Evolutionary conservation across 2,888 invertebrate genomes (phyloP), one percentile per base, ranked within the genome.

Genomic region (Eurois occulta): DNA sequence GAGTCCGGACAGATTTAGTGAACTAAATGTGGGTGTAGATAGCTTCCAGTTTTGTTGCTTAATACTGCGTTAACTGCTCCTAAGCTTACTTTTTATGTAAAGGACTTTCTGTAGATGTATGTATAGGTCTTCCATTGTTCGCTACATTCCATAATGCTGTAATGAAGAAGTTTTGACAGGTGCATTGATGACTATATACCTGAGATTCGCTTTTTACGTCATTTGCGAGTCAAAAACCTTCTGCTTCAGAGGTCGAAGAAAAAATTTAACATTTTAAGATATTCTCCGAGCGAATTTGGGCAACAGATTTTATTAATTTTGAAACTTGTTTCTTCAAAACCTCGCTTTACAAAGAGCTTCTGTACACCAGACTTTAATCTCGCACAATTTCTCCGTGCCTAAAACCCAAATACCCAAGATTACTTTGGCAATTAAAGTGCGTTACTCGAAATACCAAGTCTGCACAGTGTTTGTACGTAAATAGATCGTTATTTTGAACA

Each of bases 401-500:
- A 58, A 75, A 73, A 77, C 79, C 80, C 75, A 68, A 77, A 88
- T 79, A 74, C n/a, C 65, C 46, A 43, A 79, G 75, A 81, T 86
- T 73, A 84, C 76, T 80, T 72, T 64, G 80, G 66, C 78, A 86
- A 85, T 87, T 87, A 87, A 86, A 87, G 82, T 80, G 67, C 79
- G 77, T 88, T 78, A 81, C 84, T 86, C 77, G 80, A 84, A 84
- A 89, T 86, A 80, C 81, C 62, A 68, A 78, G 78, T 84, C 88
- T 89, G 86, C 86, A 78, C 87, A 86, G 81, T 89, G 89, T 88
- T 88, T 81, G 82, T 72, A 84, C 90, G 77, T 78, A 91, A 91
- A 91, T 91, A 91, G 88, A 87, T 79, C 75, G 84, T 85, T 90
- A 90, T 90, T 90, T 91, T 84, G 72, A 86, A 84, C 85, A 84